Evolutionary conservation across 1,140 invertebrate species (phyloP).

Genomic region (Magallana angulata): DNA sequence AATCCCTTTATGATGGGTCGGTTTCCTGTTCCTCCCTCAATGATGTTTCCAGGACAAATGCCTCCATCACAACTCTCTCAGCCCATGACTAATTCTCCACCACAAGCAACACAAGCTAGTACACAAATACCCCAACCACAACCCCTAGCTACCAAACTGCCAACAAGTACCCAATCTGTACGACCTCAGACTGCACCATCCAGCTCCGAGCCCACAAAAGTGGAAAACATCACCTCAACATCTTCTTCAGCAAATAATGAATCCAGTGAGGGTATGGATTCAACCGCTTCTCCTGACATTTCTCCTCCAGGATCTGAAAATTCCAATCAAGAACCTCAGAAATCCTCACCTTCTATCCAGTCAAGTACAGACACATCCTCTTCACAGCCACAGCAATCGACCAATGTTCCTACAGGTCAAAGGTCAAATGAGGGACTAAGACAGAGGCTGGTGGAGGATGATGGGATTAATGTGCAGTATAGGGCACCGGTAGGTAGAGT

Average conservation of each 20-base stretch:
- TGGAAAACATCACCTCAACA: neutral
- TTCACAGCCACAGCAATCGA: neutral
- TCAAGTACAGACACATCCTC: neutral
- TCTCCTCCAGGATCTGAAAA: neutral
- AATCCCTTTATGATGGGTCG: conserved; percentile 20
- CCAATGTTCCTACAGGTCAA: neutral
- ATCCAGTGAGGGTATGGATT: neutral
- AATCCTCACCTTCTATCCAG: too few relatives aligned
- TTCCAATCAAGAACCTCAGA: neutral
- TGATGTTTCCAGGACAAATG: neutral
- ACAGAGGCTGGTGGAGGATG: conserved; percentile 27
- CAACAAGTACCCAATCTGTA: neutral
- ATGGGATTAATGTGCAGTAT: neutral
- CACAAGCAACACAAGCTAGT: neutral
- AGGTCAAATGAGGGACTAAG: neutral
- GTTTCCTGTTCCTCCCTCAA: neutral
- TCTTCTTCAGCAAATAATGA: neutral
- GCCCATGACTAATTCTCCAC: neutral
- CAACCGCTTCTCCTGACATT: neutral
- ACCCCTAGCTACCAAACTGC: neutral
- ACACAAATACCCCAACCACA: neutral
- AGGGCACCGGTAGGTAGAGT: conserved; percentile 15
- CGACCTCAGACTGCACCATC: neutral
- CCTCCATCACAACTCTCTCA: neutral
- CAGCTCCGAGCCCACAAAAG: neutral